Evolutionary conservation across 2,113 vertebrate genomes (phyloP).

Genomic region (Motacilla alba): DNA sequence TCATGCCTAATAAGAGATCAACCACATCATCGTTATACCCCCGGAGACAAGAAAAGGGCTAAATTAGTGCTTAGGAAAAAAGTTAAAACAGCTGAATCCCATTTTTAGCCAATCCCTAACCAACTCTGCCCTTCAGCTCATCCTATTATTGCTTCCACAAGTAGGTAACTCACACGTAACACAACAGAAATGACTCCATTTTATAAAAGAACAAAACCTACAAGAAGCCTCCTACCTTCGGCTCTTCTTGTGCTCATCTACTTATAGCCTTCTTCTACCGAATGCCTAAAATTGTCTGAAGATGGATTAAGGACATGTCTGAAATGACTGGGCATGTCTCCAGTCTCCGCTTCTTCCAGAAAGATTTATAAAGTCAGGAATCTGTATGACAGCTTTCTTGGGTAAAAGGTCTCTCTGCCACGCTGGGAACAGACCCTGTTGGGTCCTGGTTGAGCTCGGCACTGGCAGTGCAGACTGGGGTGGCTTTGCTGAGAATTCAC

Average conservation of each 20-base stretch:
- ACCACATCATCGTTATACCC: not conserved
- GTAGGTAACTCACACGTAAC: not conserved
- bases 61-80: not conserved
- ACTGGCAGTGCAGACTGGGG: not conserved
- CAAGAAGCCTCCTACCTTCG: constrained; percentile 11
- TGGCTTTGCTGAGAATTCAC: not conserved
- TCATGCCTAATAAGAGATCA: not conserved
- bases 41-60: not conserved
- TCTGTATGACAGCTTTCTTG: not conserved
- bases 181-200: not conserved
- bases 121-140: not conserved
- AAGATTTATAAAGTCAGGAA: not conserved
- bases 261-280: constrained; percentile 49
- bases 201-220: not conserved
- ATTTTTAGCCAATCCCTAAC: not conserved
- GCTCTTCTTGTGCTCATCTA: constrained; percentile 6
- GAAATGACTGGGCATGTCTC: constrained; percentile 29
- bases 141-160: not conserved
- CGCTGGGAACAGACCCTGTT: not conserved
- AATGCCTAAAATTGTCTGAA: constrained; percentile 37
- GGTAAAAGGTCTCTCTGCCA: not conserved
- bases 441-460: not conserved
- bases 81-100: not conserved
- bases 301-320: constrained; percentile 1
- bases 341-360: not conserved